Base-by-base conservation (phyloP, 1,140 invertebrate genomes). In the Drosophila malerkotliana region DNA sequence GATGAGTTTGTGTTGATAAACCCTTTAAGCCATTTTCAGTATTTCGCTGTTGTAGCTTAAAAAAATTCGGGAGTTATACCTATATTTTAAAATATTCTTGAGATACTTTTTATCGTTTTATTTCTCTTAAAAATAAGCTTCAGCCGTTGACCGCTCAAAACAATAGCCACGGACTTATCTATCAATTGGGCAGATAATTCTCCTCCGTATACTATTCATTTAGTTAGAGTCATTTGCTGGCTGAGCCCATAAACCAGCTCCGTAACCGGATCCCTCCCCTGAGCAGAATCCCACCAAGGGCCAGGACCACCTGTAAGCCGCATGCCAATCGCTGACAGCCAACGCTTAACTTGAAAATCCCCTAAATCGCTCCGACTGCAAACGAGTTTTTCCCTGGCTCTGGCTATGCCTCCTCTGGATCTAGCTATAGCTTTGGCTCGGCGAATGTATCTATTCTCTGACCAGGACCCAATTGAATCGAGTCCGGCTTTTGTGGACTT, bases 281-380 rank as follows among this genome's bases (percentile, higher is more conserved):
- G 48, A 4, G n/a, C 41, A 28, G 24, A 55, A 37, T 47, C 53
- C 62, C n/a, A 15, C 49, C 63, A 32, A 45, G 60, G 47, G 47
- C 21, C 32, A 47, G 66, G 64, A 71, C 83, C 81, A 87, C 82
- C 83, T 85, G 83, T 88, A 88, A 85, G 83, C 81, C 79, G 69
- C 77, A 82, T 84, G 82, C 81, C 81, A 84, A 85, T 74, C 83
- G 83, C 74, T 85, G 83, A 85, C 79, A 85, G 79, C 64, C 69
- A 72, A 58, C 79, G 82, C 82, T 85, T 85, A 85, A 67, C 74
- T 64, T 62, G 69, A 68, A 85, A 85, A 85, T 87, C 83, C 82
- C 63, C 64, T 85, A 82, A 85, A 88, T 85, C 82, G 79, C 64
- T 75, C 59, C 59, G 47, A 34, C 58, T 56, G 66, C 73, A 77